A percentile compares a stretch with the other conserved stretches of the same genome.
phyloP scores from a whole-genome alignment of 2,113 vertebrate genomes.

The Amia ocellicauda region DNA sequence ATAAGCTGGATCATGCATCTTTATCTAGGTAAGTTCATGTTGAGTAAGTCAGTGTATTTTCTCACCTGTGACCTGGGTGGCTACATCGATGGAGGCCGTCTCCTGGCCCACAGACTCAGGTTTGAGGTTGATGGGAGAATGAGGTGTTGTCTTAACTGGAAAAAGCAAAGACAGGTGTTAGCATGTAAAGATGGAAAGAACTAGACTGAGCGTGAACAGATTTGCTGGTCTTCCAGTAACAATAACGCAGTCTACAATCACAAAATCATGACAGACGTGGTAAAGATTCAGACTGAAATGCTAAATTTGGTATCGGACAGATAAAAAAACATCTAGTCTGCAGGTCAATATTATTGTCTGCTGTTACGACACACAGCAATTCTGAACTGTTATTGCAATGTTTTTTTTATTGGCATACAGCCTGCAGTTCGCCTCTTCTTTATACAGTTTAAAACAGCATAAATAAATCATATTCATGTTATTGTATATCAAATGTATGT shows the following conservation, averaged over 20 bases:
- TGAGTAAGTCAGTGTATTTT: too few species aligned
- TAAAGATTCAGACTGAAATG: too few species aligned
- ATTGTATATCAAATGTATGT: conserved; percentile 26
- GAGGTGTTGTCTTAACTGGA: conserved; percentile 51
- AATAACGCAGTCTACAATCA: too few species aligned
- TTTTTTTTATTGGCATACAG: conserved; percentile 52
- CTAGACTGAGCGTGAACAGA: too few species aligned
- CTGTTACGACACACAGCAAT: conserved; percentile 24
- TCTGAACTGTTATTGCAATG: conserved; percentile 24
- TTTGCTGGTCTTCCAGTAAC: too few species aligned
- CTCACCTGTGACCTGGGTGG: conserved; percentile 57
- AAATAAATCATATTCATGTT: conserved; percentile 10
- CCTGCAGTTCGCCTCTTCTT: conserved; percentile 28
- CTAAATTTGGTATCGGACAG: conserved; percentile 14
- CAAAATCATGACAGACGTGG: too few species aligned
- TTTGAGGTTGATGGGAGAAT: conserved; percentile 34
- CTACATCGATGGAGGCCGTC: conserved; percentile 41
- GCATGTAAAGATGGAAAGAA: background rate
- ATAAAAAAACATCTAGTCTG: conserved; percentile 40
- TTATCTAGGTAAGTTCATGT: too few species aligned
- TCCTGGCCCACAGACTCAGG: conserved; percentile 44
- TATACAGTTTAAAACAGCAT: conserved; percentile 31
- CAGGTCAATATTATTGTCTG: conserved; percentile 19
- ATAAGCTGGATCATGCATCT: too few species aligned
- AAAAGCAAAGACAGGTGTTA: background rate